Conservation (phyloP, 2,113 vertebrate species). For the Phrynocephalus versicolor region DNA sequence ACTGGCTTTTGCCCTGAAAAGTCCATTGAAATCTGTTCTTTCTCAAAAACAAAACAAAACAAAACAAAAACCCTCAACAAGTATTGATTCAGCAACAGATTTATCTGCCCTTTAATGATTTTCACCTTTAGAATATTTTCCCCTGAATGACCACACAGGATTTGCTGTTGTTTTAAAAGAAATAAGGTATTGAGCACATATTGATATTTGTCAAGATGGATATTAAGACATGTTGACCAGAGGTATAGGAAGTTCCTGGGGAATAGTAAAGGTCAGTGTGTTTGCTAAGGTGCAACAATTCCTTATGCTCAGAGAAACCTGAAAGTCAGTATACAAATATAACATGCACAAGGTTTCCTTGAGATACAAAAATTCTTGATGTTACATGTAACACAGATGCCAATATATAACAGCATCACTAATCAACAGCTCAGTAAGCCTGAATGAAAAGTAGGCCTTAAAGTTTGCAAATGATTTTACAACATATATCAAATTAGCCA, state of each 20-base stretch:
- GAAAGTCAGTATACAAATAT: too few species aligned
- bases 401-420: not conserved
- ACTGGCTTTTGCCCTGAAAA: too few species aligned
- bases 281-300: slow-evolving; percentile 28
- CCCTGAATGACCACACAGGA: not conserved
- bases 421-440: not conserved
- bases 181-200: slow-evolving; percentile 35
- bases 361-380: not conserved
- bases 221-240: slow-evolving; percentile 51
- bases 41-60: not conserved
- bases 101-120: not conserved
- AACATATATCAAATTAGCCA: not conserved
- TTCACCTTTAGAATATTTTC: not conserved
- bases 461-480: not conserved
- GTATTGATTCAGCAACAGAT: slow-evolving; percentile 11
- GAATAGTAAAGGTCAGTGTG: slow-evolving; percentile 12
- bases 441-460: not conserved
- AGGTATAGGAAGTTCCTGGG: slow-evolving; percentile 29
- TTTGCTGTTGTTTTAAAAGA: slow-evolving; percentile 21
- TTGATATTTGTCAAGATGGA: slow-evolving; percentile 31
- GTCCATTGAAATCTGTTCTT: too few species aligned
- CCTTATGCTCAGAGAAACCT: not conserved
- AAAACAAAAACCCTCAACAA: too few species aligned
- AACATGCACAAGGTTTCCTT: too few species aligned
- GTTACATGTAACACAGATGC: fast-evolving